Evolutionary conservation across 2,113 vertebrate genomes (phyloP).

Genomic region (Muscicapa adusta): DNA sequence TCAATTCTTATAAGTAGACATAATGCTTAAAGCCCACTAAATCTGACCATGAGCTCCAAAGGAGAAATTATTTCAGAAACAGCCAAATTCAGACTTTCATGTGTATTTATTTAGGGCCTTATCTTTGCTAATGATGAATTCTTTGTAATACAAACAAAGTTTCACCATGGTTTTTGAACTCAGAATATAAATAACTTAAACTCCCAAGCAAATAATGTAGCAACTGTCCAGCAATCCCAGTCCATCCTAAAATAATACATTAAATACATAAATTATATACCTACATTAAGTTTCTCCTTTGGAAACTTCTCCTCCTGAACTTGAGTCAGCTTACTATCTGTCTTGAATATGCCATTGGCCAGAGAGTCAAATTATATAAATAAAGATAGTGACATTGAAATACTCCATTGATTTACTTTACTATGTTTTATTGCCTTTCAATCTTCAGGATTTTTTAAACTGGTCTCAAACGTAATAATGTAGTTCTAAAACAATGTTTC

Average conservation of each 20-base stretch:
- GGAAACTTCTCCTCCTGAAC: background rate
- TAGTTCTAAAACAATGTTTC: background rate
- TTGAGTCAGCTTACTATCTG: background rate
- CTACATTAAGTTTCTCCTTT: background rate
- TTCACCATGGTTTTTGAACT: background rate
- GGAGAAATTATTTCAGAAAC: background rate
- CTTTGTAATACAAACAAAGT: background rate
- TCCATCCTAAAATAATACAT: background rate
- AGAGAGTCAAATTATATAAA: background rate
- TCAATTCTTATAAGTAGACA: background rate
- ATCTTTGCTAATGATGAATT: background rate
- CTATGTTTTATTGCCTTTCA: background rate
- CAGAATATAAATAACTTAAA: background rate
- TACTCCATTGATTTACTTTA: background rate
- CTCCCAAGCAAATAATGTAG: background rate
- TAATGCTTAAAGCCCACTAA: background rate
- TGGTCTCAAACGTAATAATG: background rate
- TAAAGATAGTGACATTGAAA: background rate
- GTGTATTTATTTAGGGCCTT: background rate
- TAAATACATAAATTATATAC: background rate
- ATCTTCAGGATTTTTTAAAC: background rate
- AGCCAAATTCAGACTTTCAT: background rate
- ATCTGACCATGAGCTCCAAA: background rate
- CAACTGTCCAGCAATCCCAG: background rate
- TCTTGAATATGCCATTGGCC: background rate